These are phyloP conservation scores for Desmophyllum pertusum DNA, from an alignment of 92 coral and sea anemone genomes.

Conservation along the genomic window DNA sequence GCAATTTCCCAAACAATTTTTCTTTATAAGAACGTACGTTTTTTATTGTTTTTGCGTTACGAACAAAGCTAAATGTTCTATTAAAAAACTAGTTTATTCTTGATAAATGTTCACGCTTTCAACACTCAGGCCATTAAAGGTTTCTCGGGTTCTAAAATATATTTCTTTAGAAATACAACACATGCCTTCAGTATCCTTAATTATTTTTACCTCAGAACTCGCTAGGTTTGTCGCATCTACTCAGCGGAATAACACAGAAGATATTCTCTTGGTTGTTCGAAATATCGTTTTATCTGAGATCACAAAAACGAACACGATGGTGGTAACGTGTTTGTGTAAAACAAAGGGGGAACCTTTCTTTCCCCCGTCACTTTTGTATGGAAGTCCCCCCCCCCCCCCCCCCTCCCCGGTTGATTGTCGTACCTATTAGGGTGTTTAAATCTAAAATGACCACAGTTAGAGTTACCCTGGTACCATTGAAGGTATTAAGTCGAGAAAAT, in stretches of 20 bases:
- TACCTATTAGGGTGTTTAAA: too few relatives aligned
- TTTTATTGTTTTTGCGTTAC: neutral
- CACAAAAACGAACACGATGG: neutral
- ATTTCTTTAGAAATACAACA: neutral
- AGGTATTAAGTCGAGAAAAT: too few relatives aligned
- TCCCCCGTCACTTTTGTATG: too few relatives aligned
- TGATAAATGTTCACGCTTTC: neutral
- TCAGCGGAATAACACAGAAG: too few relatives aligned
- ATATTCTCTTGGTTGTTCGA: neutral
- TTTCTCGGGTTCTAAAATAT: neutral
- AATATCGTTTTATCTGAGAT: neutral
- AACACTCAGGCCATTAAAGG: neutral
- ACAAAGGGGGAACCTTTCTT: too few relatives aligned
- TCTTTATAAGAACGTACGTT: neutral
- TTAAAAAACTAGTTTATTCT: slow-evolving; percentile 18
- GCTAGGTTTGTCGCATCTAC: too few relatives aligned
- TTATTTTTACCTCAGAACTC: neutral
- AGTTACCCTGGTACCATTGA: too few relatives aligned
- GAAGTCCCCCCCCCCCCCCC: too few relatives aligned
- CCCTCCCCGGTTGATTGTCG: too few relatives aligned
- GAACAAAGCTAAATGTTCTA: neutral
- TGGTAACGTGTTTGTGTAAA: neutral
- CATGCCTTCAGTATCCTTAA: neutral
- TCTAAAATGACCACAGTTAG: too few relatives aligned
- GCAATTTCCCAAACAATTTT: neutral